Evolutionary conservation across 2,113 vertebrate species (phyloP), one percentile per base, ranked within the genome.

Genomic region (Notechis scutatus): DNA sequence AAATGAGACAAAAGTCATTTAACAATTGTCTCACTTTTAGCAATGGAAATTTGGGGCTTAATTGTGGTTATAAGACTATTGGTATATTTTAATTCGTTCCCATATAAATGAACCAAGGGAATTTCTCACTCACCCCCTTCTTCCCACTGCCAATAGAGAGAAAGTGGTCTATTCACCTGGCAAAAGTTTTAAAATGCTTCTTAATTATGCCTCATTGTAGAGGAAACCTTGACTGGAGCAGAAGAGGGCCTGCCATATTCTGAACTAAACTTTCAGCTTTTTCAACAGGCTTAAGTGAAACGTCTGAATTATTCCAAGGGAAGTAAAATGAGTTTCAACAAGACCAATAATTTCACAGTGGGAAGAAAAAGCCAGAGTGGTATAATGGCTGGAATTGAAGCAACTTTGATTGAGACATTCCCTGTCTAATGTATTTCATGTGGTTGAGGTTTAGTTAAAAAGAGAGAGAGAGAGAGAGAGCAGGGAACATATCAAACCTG

Each of bases 41-140:
- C 45, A 45, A 45, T 50, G 47, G 7, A 50, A 50, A 50, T 50
- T 50, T 50, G 7, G 47, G 47, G 47, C 47, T 50, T 0, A 50
- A 50, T 9, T 50, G 47, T 50, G 3, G 59, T 11, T 61, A 9
- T 61, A 61, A 26, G 57, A 59, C 23, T 59, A 59, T 6, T 23
- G 24, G 57, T 59, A 9, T 23, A 85, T 92, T 92, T 92, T 9
- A 81, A 52, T 90, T 93, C 69, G 86, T 93, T 61, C 85, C 52
- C 88, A 93, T 64, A 45, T 86, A 90, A 93, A 86, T 86, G 55
- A 85, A 61, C 42, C 11, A 59, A 57, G 20, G 54, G 24, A 21
- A 12, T 39, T 34, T 74, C 14, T 74, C 52, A 29, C 15, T 39
- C 26, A 2, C 18, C 3, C 26, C 7, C 69, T 42, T 20, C 14